Percentiles rank a stretch among this genome's conserved stretches.
Evolutionary conservation across 2,888 invertebrate species (phyloP).

Genomic region (Acronicta leporina): DNA sequence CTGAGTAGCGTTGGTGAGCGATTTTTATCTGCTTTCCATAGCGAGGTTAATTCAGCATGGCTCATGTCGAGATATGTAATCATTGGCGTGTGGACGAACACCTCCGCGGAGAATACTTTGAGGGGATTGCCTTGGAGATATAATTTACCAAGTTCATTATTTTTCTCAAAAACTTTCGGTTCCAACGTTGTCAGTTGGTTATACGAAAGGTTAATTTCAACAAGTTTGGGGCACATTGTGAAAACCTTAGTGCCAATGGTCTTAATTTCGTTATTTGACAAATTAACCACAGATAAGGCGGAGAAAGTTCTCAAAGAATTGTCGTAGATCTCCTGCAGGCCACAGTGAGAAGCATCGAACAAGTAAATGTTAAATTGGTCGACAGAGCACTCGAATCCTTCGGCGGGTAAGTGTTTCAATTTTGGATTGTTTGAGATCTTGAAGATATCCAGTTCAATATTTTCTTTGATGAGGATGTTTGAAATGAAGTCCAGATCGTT

Average conservation of each 20-base stretch:
- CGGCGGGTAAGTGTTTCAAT: slow-evolving; percentile 90
- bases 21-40: slow-evolving; percentile 90
- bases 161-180: slow-evolving; percentile 90
- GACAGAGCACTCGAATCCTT: slow-evolving; percentile 90
- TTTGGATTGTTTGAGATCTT: slow-evolving; percentile 92
- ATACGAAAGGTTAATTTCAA: slow-evolving; percentile 92
- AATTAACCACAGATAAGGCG: slow-evolving; percentile 90
- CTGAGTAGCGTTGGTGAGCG: slow-evolving; percentile 83
- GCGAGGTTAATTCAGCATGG: slow-evolving; percentile 90
- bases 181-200: slow-evolving; percentile 91
- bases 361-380: slow-evolving; percentile 90
- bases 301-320: slow-evolving; percentile 93
- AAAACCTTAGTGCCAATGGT: slow-evolving; percentile 88
- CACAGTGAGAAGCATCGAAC: slow-evolving; percentile 93
- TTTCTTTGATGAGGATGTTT: slow-evolving; percentile 91
- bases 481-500: slow-evolving; percentile 92
- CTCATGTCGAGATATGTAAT: slow-evolving; percentile 92
- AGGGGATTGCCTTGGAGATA: slow-evolving; percentile 93
- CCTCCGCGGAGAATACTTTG: slow-evolving; percentile 90
- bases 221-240: slow-evolving; percentile 88
- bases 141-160: slow-evolving; percentile 90
- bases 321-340: slow-evolving; percentile 90
- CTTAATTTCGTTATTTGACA: slow-evolving; percentile 91
- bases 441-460: slow-evolving; percentile 91
- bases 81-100: slow-evolving; percentile 90